Conservation (phyloP, 2,888 invertebrate genomes). For the Linnaemya tessellans region DNA sequence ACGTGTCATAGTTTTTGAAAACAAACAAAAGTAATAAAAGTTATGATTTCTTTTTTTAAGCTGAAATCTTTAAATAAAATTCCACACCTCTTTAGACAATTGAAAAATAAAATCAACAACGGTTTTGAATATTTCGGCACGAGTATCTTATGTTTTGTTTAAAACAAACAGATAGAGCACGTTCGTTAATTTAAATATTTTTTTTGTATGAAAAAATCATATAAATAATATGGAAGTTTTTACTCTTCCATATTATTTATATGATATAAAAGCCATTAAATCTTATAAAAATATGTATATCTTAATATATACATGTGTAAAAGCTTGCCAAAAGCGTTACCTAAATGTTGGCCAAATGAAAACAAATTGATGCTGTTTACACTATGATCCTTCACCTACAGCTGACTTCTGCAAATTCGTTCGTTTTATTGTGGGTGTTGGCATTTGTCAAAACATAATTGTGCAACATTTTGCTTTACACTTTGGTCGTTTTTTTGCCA, state of each 20-base stretch:
- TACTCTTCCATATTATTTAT: no score
- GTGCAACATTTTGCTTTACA: neutral
- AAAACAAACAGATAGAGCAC: neutral
- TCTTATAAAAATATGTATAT: neutral
- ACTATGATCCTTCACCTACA: neutral
- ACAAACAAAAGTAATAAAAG: neutral
- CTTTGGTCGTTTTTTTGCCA: neutral
- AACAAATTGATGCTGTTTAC: neutral
- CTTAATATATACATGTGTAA: neutral
- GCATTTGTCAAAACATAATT: neutral
- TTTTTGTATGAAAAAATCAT: neutral
- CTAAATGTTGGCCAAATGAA: neutral
- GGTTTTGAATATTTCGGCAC: neutral
- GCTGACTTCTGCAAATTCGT: neutral
- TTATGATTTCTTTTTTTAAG: conserved; percentile 45
- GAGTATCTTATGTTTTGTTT: neutral
- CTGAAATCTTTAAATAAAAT: conserved; percentile 48
- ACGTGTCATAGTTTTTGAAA: conserved; percentile 23
- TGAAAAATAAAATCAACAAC: neutral
- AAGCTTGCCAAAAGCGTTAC: neutral
- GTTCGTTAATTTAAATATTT: neutral
- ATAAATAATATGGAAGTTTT: neutral
- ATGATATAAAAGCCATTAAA: neutral
- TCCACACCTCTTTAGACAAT: conserved; percentile 49
- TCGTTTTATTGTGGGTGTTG: conserved; percentile 9